Evolutionary conservation across 92 coral and sea anemone genomes (phyloP).

Genomic region (Paragorgia papillata): DNA sequence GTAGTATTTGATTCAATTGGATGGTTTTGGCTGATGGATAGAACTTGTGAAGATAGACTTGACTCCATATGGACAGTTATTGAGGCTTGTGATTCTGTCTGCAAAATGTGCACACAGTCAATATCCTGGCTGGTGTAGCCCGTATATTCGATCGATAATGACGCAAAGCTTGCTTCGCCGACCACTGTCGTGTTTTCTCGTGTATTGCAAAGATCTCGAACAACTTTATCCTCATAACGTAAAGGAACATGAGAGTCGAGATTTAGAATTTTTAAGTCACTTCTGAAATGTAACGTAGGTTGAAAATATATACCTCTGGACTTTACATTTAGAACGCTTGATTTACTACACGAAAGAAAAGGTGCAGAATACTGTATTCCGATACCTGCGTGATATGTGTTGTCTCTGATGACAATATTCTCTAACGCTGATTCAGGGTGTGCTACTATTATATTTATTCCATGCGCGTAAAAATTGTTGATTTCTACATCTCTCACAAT

Average conservation of each 20-base stretch:
- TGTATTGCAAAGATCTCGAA: neutral
- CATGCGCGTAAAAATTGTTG: neutral
- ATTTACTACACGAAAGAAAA: neutral
- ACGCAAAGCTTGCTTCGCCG: neutral
- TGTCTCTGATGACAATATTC: neutral
- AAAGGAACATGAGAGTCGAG: neutral
- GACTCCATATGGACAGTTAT: neutral
- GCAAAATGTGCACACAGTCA: neutral
- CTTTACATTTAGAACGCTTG: neutral
- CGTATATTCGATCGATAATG: neutral
- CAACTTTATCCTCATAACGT: neutral
- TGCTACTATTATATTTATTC: slow-evolving; percentile 1
- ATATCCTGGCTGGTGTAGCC: neutral
- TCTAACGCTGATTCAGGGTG: neutral
- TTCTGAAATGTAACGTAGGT: neutral
- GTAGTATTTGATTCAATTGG: neutral
- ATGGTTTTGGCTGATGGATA: neutral
- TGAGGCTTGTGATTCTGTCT: neutral
- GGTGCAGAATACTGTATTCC: neutral
- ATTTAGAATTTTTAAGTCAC: neutral
- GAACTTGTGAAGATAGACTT: neutral
- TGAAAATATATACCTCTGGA: neutral
- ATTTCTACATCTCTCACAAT: slow-evolving; percentile 23
- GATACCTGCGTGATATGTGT: neutral
- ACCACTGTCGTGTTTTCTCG: neutral